A percentile compares a stretch with the other conserved stretches of the same genome.
Conservation (phyloP, 2,888 invertebrate species). For the Philonicus albiceps region DNA sequence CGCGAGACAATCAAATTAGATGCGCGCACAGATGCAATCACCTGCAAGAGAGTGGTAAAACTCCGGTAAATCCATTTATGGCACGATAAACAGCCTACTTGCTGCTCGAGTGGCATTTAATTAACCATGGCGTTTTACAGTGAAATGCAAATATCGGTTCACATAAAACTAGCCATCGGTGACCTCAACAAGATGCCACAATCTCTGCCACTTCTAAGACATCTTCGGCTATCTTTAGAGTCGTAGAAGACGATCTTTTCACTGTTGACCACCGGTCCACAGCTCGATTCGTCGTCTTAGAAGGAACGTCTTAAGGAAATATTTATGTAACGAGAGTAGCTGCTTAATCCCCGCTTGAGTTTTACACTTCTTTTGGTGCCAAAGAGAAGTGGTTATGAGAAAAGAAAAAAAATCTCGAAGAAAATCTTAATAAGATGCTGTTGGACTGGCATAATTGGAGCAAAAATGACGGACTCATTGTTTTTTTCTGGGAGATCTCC, state of each 20-base stretch:
- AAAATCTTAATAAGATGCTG: conserved; percentile 31
- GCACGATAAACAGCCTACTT: not conserved
- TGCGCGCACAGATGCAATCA: conserved; percentile 31
- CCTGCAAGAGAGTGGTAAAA: not conserved
- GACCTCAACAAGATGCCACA: not conserved
- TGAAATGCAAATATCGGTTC: not conserved
- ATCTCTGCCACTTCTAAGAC: not conserved
- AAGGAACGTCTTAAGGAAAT: conserved; percentile 12
- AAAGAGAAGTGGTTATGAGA: conserved; percentile 14
- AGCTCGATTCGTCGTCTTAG: not conserved
- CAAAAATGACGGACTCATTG: conserved; percentile 48
- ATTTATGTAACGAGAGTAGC: not conserved
- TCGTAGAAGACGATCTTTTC: not conserved
- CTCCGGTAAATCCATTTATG: not conserved
- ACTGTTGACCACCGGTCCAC: not conserved
- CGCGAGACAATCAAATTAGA: conserved; percentile 35
- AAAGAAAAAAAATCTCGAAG: not conserved
- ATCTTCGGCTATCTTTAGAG: not conserved
- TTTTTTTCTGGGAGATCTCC: conserved; percentile 14
- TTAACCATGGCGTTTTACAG: not conserved
- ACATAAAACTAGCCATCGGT: not conserved
- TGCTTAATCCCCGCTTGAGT: not conserved
- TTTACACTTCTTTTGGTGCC: not conserved
- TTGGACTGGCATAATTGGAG: conserved; percentile 48
- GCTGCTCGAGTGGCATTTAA: not conserved